A percentile compares a stretch with the other conserved stretches of the same genome.
Evolutionary conservation across 2,113 vertebrate genomes (phyloP).

Genomic region (Tringa solitaria): DNA sequence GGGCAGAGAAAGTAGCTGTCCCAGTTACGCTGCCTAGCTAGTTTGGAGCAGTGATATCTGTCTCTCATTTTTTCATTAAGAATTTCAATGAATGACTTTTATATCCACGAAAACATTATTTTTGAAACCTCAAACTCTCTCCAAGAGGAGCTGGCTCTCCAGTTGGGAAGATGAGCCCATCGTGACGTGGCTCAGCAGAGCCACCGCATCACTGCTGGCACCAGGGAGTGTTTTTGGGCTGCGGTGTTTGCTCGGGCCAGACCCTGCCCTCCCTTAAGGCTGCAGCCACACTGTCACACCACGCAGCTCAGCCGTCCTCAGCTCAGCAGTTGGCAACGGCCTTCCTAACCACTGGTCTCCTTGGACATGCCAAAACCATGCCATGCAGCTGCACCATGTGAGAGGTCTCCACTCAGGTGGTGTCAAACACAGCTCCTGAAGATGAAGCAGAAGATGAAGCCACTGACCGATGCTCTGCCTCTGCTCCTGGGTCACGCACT

Average conservation of each 20-base stretch:
- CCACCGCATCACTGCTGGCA: not conserved
- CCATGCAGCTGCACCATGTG: accelerated
- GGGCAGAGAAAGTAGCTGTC: not conserved
- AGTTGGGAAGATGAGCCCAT: not conserved
- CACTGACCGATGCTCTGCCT: not conserved
- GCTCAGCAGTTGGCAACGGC: accelerated
- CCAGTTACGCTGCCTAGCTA: accelerated
- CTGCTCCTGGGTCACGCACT: accelerated
- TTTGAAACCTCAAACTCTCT: not conserved
- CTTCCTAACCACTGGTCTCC: not conserved
- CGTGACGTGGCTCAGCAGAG: not conserved
- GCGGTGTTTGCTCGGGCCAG: accelerated
- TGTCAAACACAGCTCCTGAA: not conserved
- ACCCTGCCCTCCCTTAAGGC: not conserved
- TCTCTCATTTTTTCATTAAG: not conserved
- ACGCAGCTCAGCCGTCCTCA: not conserved
- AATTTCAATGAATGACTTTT: not conserved
- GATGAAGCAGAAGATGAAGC: not conserved
- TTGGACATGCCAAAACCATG: accelerated
- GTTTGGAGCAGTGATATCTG: not conserved
- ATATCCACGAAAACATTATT: not conserved
- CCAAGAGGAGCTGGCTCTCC: not conserved
- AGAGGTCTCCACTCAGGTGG: not conserved
- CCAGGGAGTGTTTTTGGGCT: not conserved
- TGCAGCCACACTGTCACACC: not conserved